Evolutionary conservation across 2,888 invertebrate species (phyloP).

Genomic region (Disparrhopalites patrizii): DNA sequence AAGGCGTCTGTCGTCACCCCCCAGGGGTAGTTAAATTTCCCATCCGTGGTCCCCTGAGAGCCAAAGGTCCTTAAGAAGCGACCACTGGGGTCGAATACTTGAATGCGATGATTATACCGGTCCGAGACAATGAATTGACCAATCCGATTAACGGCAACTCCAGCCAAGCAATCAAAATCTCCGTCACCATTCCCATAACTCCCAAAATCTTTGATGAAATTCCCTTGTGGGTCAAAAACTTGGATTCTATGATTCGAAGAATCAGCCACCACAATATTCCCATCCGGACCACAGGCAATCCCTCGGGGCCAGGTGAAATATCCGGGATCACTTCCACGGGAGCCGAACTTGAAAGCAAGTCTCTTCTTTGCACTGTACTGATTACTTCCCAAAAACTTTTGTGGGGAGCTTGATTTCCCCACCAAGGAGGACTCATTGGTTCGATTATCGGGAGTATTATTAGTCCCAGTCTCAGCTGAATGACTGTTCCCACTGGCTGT

Average conservation of each 20-base stretch:
- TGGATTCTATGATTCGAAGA: constrained; percentile 97
- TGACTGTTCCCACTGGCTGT: constrained; percentile 50
- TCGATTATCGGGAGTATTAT: background rate
- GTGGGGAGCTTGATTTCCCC: constrained; percentile 23
- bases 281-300: constrained; percentile 85
- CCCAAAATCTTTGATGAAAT: constrained; percentile 90
- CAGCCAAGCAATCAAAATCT: constrained; percentile 96
- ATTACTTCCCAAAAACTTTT: constrained; percentile 58
- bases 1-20: constrained; percentile 95
- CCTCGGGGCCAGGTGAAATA: constrained; percentile 96
- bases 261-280: constrained; percentile 94
- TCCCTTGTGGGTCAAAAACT: constrained; percentile 82
- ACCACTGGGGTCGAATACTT: constrained; percentile 91
- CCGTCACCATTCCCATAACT: constrained; percentile 92
- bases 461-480: background rate
- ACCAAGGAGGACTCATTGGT: background rate
- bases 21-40: constrained; percentile 98
- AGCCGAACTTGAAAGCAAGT: constrained; percentile 90
- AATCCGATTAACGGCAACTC: constrained; percentile 91
- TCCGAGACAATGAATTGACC: constrained; percentile 97
- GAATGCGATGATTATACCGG: constrained; percentile 88
- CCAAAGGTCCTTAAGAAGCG: constrained; percentile 89
- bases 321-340: constrained; percentile 96
- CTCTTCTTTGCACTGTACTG: constrained; percentile 92
- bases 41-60: constrained; percentile 89